Percentiles rank a stretch among this genome's conserved stretches.
These are phyloP conservation scores for Thelaira solivaga DNA, from an alignment of 2,888 invertebrate species.

Conservation along the genomic window DNA sequence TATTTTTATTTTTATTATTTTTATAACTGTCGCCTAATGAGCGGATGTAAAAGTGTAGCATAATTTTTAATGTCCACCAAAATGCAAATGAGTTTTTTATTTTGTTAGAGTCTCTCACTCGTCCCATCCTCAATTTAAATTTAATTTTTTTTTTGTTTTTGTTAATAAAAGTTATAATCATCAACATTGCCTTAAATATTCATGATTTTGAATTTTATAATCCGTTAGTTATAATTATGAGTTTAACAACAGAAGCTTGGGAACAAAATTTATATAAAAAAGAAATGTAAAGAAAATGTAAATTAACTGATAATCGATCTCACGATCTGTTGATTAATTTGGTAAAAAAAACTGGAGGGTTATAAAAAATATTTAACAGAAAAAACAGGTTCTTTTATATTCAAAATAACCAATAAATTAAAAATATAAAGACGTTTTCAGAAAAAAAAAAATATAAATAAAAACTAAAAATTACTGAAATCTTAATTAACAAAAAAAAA, in stretches of 20 bases:
- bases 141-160: not conserved
- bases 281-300: not conserved
- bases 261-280: conserved; percentile 1
- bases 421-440: no score
- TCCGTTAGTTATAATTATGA: no score
- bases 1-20: conserved; percentile 1
- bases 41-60: conserved; percentile 60
- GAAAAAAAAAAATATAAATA: no score
- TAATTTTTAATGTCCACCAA: conserved; percentile 39
- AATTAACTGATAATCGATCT: conserved; percentile 4
- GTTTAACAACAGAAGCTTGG: conserved; percentile 3
- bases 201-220: conserved; percentile 21
- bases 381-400: not conserved
- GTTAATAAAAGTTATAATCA: not conserved
- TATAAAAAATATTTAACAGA: not conserved
- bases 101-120: no score
- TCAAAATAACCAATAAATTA: no score
- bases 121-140: not conserved
- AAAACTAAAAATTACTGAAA: no score
- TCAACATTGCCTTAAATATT: conserved; percentile 7
- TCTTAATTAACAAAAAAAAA: no score
- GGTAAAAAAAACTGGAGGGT: not conserved
- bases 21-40: conserved; percentile 51
- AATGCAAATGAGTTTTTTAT: conserved; percentile 36
- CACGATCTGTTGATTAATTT: not conserved